Base-by-base conservation (phyloP, 2,797 vertebrate species). In the Poecilia velifera region DNA sequence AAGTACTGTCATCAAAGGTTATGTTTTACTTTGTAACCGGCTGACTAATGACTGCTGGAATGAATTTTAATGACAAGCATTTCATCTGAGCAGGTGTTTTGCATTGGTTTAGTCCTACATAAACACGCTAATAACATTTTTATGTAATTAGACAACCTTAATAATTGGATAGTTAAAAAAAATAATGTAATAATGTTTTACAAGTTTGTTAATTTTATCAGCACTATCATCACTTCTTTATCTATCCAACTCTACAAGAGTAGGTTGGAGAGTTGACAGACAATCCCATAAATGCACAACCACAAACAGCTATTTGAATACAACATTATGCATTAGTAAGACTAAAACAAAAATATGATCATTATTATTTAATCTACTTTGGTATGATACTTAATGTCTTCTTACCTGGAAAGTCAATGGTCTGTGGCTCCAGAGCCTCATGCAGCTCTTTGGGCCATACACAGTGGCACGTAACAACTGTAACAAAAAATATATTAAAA, bases 1-100 rank as follows among this genome's bases (percentile, higher is more conserved):
- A 92, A 88, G 72, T 53, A 87, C 74, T 84, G 81, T 83, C 82
- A 86, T 75, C 72, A 90, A 91, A 86, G 71, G 77, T 71, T 90
- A 76, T 75, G 85, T 13, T 73, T 82, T 3, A 87, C 83, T 70
- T 89, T 92, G 87, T 76, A 90, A 90, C 82, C 53, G 76, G 57
- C 34, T 53, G 49, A 86, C 81, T 93, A 91, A 31, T 31, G 31
- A 92, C 91, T 92, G 88, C 82, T 77, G 83, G 68, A 79, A 78
- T 86, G 73, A 79, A 90, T 92, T 91, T 91, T 89, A 91, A 93
- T 87, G 88, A 91, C 84, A 87, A 79, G 77, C 76, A 71, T 25
- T 85, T 84, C 80, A 79, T 80, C 71, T 59, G 72, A 68, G 80
- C 86, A 79, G 84, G 77, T 87, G 39, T 81, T 85, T 84, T 80